A percentile compares a stretch with the other conserved stretches of the same genome.
These are phyloP conservation scores for Mamestra configurata DNA, from an alignment of 1,140 invertebrate genomes.

Conservation along the genomic window DNA sequence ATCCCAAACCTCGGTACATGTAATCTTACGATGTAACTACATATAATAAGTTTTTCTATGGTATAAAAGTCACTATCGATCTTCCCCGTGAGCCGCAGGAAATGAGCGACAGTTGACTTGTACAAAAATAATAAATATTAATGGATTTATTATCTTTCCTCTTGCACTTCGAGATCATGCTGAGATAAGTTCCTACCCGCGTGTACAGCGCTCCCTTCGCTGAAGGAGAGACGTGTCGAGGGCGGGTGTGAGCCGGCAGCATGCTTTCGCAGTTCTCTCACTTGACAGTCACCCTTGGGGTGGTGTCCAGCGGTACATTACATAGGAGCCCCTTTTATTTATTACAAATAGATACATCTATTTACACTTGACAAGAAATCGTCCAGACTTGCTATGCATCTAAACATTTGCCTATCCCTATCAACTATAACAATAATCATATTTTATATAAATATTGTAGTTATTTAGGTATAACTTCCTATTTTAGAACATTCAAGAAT, in stretches of 20 bases:
- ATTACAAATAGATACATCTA: slow-evolving; percentile 60
- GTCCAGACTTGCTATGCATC: slow-evolving; percentile 49
- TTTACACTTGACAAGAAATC: slow-evolving; percentile 59
- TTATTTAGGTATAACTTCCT: slow-evolving; percentile 6
- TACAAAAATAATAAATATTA: slow-evolving; percentile 81
- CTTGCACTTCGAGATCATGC: slow-evolving; percentile 51
- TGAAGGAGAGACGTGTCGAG: not conserved
- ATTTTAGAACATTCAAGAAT: slow-evolving; percentile 50
- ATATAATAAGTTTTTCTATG: slow-evolving; percentile 59
- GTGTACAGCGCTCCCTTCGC: not conserved
- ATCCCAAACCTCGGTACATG: slow-evolving; percentile 61
- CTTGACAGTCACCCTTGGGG: slow-evolving; percentile 38
- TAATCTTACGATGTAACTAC: slow-evolving; percentile 53
- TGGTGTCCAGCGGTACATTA: not conserved
- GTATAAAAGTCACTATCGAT: slow-evolving; percentile 61
- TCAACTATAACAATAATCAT: slow-evolving; percentile 62
- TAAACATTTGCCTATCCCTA: slow-evolving; percentile 60
- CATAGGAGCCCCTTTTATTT: not conserved
- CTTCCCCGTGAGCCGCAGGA: slow-evolving; percentile 73
- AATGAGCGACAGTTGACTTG: slow-evolving; percentile 60
- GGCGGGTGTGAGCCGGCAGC: not conserved
- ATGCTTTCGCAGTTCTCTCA: slow-evolving; percentile 27
- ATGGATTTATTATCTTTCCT: slow-evolving; percentile 48
- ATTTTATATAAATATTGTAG: slow-evolving; percentile 36
- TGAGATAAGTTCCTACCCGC: not conserved